Conservation (phyloP, 2,888 invertebrate genomes). For the Raillietiella orientalis region DNA sequence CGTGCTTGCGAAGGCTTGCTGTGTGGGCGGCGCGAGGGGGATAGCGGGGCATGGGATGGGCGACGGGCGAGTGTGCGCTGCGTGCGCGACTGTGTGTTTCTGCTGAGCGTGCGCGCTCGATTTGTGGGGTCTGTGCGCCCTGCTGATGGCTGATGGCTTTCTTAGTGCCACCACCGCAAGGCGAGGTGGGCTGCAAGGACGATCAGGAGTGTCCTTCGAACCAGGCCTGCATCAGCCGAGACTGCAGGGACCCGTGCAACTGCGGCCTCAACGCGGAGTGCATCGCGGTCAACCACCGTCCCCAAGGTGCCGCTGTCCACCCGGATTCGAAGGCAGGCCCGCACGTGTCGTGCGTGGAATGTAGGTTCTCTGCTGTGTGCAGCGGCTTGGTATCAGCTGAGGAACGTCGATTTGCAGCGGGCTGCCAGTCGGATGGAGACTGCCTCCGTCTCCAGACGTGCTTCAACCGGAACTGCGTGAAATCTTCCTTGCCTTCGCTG, state of each 20-base stretch:
- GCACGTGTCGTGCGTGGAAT: conserved; percentile 27
- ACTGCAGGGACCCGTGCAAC: conserved; percentile 49
- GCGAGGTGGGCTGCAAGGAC: conserved; percentile 24
- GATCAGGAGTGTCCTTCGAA: conserved; percentile 50
- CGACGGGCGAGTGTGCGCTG: too few species aligned
- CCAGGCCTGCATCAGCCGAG: conserved; percentile 44
- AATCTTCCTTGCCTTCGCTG: too few species aligned
- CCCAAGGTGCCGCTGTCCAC: conserved; percentile 41
- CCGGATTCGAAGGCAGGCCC: conserved; percentile 45
- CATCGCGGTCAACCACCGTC: conserved; percentile 36
- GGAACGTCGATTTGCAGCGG: not conserved
- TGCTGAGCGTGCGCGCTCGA: too few species aligned
- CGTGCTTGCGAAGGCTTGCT: too few species aligned
- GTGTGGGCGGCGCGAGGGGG: too few species aligned
- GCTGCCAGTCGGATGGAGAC: conserved; percentile 59
- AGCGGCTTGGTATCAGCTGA: too few species aligned
- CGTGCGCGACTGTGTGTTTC: too few species aligned
- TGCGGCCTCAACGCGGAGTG: conserved; percentile 52
- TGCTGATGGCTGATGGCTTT: too few species aligned
- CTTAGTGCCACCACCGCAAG: too few species aligned
- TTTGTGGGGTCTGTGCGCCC: too few species aligned
- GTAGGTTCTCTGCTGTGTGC: conserved; percentile 31
- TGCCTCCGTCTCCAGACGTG: conserved; percentile 38
- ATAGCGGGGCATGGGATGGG: too few species aligned
- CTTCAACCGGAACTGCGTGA: conserved; percentile 44